Evolutionary conservation across 2,888 invertebrate species (phyloP), one percentile per base, ranked within the genome.

Genomic region (Hydrotaea cyrtoneurina): DNA sequence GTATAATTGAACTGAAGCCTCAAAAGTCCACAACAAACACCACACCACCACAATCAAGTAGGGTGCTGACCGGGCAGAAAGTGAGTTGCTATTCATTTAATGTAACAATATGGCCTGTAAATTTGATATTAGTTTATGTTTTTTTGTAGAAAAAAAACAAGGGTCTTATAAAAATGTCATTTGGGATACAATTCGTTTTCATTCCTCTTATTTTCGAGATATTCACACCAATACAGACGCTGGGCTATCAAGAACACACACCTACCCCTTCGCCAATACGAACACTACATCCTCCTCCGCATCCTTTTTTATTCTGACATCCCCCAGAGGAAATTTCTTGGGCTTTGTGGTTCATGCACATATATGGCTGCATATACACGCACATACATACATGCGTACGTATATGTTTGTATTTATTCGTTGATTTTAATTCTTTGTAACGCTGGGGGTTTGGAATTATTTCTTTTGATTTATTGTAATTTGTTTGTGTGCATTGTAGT

Each of bases 401-500:
- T 43, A 10, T 15, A 10, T 7, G 31, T 31, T 1, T 13, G 43
- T 10, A 43, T 43, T 7, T 43, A 43, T 43, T n/a, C 4, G 19
- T 57, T 8, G 59, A 59, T 59, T 59, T 26, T 59, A 23, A 59
- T 23, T 53, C 71, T n/a, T 76, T 76, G n/a, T 13, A 23, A 59
- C n/a, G 26, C 53, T 46, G 19, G 21, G 39, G 53, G 72, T 23
- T 53, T 17, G 31, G 21, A 79, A 73, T 71, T 66, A 19, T 59
- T 46, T 62, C 15, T 76, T 78, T 78, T 84, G 78, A 81, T 81
- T 78, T 78, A 81, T 81, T 76, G 66, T 78, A 78, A 78, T 81
- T 84, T 84, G 80, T 81, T 75, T 76, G 64, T 80, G 73, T 74
- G 62, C 76, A 64, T 78, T 78, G 69, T 78, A 64, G n/a, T n/a